Conservation (phyloP, 2,888 invertebrate genomes). For the Oscheius sp. region DNA sequence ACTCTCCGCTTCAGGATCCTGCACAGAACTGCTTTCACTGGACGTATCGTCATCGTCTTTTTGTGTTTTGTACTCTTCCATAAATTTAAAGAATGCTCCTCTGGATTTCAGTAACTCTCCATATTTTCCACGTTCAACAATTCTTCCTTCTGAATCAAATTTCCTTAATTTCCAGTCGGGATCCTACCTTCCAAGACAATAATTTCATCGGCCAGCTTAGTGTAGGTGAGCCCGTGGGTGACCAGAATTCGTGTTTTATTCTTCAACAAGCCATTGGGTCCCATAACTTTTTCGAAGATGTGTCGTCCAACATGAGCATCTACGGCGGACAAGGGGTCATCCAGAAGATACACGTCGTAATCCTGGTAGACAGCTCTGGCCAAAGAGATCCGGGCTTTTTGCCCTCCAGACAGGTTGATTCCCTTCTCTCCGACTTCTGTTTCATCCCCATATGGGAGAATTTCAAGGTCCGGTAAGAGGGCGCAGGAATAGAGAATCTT, state of each 20-base stretch:
- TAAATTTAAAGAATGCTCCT: constrained; percentile 74
- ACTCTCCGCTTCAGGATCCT: not conserved
- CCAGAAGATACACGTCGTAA: constrained; percentile 82
- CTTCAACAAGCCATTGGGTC: constrained; percentile 79
- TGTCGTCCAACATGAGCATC: constrained; percentile 97
- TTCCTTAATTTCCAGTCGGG: not conserved
- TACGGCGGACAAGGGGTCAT: constrained; percentile 94
- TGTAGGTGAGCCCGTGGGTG: constrained; percentile 92
- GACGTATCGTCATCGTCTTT: constrained; percentile 1
- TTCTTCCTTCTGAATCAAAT: constrained; percentile 80
- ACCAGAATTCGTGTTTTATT: constrained; percentile 87
- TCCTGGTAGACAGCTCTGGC: constrained; percentile 81
- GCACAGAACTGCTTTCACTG: not conserved
- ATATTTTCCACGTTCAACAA: constrained; percentile 90
- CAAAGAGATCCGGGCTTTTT: constrained; percentile 83
- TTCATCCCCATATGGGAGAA: constrained; percentile 89
- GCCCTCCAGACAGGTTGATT: constrained; percentile 91
- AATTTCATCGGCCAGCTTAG: constrained; percentile 89
- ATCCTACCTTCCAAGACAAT: constrained; percentile 81
- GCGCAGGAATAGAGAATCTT: constrained; percentile 90
- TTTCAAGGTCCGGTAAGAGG: constrained; percentile 88
- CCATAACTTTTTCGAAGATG: constrained; percentile 87
- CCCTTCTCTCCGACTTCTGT: constrained; percentile 99
- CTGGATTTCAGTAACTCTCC: constrained; percentile 86
- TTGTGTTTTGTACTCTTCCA: constrained; percentile 46